Conservation (phyloP, 1,140 invertebrate genomes). For the Rhizoglyphus robini region DNA sequence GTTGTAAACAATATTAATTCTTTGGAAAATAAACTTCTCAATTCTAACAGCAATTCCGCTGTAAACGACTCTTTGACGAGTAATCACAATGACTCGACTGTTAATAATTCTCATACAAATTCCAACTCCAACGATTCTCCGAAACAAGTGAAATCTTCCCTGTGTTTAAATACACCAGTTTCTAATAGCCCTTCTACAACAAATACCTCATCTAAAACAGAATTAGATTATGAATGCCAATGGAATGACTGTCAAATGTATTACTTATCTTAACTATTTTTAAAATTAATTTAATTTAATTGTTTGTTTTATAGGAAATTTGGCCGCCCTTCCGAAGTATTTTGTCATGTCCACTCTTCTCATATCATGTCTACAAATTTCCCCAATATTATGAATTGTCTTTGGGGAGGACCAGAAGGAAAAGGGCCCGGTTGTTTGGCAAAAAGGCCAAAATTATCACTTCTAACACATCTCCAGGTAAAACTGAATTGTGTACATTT, state of each 20-base stretch:
- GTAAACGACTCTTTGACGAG: not conserved
- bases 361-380: slow-evolving; percentile 14
- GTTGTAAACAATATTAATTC: not conserved
- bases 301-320: slow-evolving; percentile 15
- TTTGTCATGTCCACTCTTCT: slow-evolving; percentile 19
- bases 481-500: not conserved
- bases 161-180: not conserved
- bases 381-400: slow-evolving; percentile 16
- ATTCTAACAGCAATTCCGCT: not conserved
- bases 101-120: not conserved
- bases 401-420: slow-evolving; percentile 21
- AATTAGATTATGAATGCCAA: slow-evolving; percentile 58
- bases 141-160: not conserved
- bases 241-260: slow-evolving; percentile 76
- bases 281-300: slow-evolving; percentile 11
- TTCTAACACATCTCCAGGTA: slow-evolving; percentile 67
- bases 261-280: slow-evolving; percentile 27
- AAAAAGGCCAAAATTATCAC: slow-evolving; percentile 49
- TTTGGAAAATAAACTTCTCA: not conserved
- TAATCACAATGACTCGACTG: not conserved
- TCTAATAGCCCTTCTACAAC: not conserved
- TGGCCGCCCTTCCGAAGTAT: slow-evolving; percentile 18
- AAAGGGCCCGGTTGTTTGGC: slow-evolving; percentile 23
- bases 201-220: not conserved
- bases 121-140: not conserved